Evolutionary conservation across 2,113 vertebrate genomes (phyloP), one percentile per base, ranked within the genome.

Genomic region (Fukomys damarensis): DNA sequence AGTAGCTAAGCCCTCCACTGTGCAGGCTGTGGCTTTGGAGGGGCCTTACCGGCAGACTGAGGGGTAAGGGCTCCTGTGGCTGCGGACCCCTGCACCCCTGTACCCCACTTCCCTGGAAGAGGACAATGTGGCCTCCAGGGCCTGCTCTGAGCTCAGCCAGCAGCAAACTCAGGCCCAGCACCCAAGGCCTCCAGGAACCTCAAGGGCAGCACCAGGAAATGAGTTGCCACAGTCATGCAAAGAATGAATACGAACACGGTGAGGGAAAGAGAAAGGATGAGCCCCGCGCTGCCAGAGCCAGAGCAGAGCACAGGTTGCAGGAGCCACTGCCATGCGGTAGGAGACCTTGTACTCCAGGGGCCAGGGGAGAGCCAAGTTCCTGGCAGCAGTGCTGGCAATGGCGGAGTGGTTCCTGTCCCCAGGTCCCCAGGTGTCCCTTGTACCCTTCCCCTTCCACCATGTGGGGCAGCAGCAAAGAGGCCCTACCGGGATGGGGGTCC

Each of bases 11-110:
- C 58, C 3, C 65, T 61, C 84, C 77, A 54, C 38, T 12, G 24
- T 13, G 58, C 24, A 97, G 97, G 97, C 54, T 97, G 94, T 2
- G 87, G 52, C 95, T 94, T 97, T 87, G 93, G 93, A 94, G 89
- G 96, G 95, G 98, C 89, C 92, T 97, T 97, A 88, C 70, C 87
- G 86, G 56, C 22, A 65, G 20, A 4, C 19, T 2, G 14, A 52
- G 10, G 17, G 4, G 9, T 3, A 1, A 22, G 35, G 9, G 5
- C 10, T 4, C 65, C n/a, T 17, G 38, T 52, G 49, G n/a, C 7
- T 28, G 4, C 11, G 20, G 70, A 43, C 38, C 38, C 63, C 41
- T 74, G 72, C 41, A 16, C n/a, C 38, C 63, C 41, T 74, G 72
- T 24, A 16, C n/a, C 72, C 41, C 12, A 3, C 72, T 41, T 30